These are phyloP conservation scores for Pachydiplax longipennis DNA, from an alignment of 2,888 invertebrate genomes.

Conservation along the genomic window DNA sequence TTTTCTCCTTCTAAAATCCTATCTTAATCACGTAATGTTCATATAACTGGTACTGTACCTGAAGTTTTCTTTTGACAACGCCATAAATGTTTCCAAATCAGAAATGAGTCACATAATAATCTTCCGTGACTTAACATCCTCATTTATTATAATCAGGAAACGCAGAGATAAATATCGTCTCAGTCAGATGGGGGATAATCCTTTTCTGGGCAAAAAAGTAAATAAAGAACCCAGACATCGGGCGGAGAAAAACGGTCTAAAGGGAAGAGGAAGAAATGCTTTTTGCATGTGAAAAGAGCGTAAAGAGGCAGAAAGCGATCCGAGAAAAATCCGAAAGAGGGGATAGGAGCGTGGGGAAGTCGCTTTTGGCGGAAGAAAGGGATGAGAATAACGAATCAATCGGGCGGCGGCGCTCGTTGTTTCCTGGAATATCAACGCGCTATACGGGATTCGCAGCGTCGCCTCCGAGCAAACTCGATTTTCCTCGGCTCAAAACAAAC, in stretches of 20 bases:
- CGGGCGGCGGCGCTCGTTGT: neutral
- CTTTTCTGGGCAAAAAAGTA: too few relatives aligned
- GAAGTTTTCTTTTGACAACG: too few relatives aligned
- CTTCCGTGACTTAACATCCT: too few relatives aligned
- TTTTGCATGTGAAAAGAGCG: neutral
- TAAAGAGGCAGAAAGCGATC: neutral
- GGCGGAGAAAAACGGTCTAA: neutral
- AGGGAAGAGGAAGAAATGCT: neutral
- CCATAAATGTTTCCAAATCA: too few relatives aligned
- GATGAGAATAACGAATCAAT: constrained; percentile 20
- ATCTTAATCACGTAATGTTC: too few relatives aligned
- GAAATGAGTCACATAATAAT: too few relatives aligned
- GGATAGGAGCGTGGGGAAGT: neutral
- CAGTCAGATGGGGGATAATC: too few relatives aligned
- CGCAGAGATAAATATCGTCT: too few relatives aligned
- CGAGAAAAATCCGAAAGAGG: neutral
- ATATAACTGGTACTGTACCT: too few relatives aligned
- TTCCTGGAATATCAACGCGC: neutral
- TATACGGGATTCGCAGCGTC: constrained; percentile 4
- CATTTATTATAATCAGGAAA: too few relatives aligned
- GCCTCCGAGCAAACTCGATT: constrained; percentile 28
- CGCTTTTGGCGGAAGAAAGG: neutral
- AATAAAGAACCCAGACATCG: neutral
- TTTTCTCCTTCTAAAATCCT: too few relatives aligned
- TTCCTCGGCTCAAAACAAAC: constrained; percentile 24